Conservation (phyloP, 2,113 vertebrate species). For the Diphyllodes magnificus region DNA sequence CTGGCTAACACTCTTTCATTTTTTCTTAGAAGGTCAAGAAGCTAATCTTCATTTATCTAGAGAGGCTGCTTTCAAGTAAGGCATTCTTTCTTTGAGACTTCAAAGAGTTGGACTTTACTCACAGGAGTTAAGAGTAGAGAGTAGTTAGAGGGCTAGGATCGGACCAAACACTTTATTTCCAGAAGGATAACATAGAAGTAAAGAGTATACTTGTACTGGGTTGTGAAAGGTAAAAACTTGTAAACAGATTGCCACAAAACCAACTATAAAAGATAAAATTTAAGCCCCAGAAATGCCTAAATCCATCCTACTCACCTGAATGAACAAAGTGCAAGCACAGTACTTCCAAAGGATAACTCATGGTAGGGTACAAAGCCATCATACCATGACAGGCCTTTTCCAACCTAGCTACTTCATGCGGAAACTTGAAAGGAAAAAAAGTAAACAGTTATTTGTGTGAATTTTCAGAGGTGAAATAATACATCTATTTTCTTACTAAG, state of each 20-base stretch:
- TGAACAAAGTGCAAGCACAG: slow-evolving; percentile 82
- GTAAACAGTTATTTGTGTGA: not conserved
- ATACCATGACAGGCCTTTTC: slow-evolving; percentile 84
- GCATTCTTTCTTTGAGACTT: not conserved
- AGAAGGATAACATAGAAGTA: not conserved
- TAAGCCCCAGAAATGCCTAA: not conserved
- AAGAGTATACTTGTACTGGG: not conserved
- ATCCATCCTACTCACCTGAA: slow-evolving; percentile 73
- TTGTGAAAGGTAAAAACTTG: not conserved
- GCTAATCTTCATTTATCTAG: too few relatives aligned
- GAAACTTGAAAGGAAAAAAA: slow-evolving; percentile 68
- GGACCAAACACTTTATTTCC: not conserved
- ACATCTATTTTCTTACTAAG: not conserved
- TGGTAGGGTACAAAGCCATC: slow-evolving; percentile 78
- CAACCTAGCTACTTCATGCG: slow-evolving; percentile 79
- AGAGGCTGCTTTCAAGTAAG: not conserved
- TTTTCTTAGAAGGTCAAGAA: not conserved
- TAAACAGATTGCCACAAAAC: not conserved
- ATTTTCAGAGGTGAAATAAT: not conserved
- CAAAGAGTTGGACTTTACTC: not conserved
- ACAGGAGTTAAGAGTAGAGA: not conserved
- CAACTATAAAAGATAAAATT: not conserved
- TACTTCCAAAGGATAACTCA: slow-evolving; percentile 83
- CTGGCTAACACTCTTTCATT: not conserved
- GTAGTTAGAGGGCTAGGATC: not conserved